These are phyloP conservation scores for Protaetia brevitarsis DNA, from an alignment of 1,140 invertebrate genomes.

Conservation along the genomic window DNA sequence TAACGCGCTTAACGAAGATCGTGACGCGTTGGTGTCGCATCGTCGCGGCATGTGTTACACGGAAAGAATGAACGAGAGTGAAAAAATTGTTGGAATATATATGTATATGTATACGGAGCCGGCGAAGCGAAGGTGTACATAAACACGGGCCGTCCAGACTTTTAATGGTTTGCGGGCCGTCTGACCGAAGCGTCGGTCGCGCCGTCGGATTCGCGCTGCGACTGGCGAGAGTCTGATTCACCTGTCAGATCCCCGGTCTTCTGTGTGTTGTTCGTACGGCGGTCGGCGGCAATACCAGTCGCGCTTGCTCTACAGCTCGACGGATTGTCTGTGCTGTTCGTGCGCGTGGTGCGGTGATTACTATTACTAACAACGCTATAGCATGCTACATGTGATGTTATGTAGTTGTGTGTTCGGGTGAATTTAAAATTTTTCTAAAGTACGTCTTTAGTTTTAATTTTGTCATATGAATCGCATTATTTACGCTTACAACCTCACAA, in stretches of 20 bases:
- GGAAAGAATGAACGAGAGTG: not conserved
- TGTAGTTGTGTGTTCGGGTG: too few relatives aligned
- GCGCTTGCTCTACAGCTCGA: conserved; percentile 12
- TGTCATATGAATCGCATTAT: too few relatives aligned
- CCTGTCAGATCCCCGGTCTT: not conserved
- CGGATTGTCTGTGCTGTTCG: not conserved
- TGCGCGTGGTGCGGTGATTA: not conserved
- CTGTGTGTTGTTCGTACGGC: not conserved
- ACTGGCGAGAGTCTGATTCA: conserved; percentile 13
- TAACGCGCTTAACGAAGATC: not conserved
- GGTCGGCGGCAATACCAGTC: too few relatives aligned
- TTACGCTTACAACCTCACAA: too few relatives aligned
- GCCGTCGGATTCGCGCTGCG: not conserved
- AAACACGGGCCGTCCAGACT: conserved; percentile 14
- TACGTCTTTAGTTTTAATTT: too few relatives aligned
- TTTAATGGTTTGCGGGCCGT: conserved; percentile 6
- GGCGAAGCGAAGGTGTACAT: not conserved
- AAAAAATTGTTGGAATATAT: not conserved
- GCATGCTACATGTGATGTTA: too few relatives aligned
- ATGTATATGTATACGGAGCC: not conserved
- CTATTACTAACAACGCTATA: too few relatives aligned
- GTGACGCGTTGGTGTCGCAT: not conserved
- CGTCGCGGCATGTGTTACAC: not conserved
- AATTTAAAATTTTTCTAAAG: too few relatives aligned
- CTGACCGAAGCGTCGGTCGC: conserved; percentile 8